These are phyloP conservation scores for Sebastes kiyomatsui DNA, from an alignment of 2,797 vertebrate genomes.

Conservation along the genomic window DNA sequence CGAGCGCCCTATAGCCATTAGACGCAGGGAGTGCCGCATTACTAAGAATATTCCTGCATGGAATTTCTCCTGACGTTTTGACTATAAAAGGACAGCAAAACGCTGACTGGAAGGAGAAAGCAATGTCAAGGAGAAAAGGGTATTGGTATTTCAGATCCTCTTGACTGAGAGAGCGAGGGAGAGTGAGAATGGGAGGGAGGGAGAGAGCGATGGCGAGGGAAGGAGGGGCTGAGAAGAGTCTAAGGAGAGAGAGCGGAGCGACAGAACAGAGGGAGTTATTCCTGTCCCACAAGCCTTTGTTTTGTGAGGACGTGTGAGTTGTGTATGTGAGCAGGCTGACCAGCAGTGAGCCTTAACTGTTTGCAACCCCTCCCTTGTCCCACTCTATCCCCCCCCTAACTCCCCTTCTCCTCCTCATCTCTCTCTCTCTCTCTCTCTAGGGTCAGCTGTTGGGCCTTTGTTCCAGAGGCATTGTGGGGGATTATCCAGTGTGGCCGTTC, in stretches of 20 bases:
- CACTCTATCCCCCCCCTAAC: background rate
- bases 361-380: slow-evolving; percentile 74
- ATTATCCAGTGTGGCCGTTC: slow-evolving; percentile 94
- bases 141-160: slow-evolving; percentile 99
- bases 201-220: slow-evolving; percentile 65
- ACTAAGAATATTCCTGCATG: slow-evolving; percentile 85
- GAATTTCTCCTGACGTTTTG: slow-evolving; percentile 89
- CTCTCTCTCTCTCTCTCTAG: slow-evolving; percentile 84
- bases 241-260: slow-evolving; percentile 66
- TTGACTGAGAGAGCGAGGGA: slow-evolving; percentile 93
- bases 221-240: slow-evolving; percentile 81
- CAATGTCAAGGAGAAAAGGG: slow-evolving; percentile 99
- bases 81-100: slow-evolving; percentile 99
- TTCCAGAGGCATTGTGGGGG: slow-evolving; percentile 97
- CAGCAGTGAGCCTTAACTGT: slow-evolving; percentile 94
- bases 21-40: slow-evolving; percentile 78
- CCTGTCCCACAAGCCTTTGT: slow-evolving; percentile 95
- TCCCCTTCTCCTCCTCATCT: background rate
- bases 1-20: slow-evolving; percentile 24
- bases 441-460: slow-evolving; percentile 99
- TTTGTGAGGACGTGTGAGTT: slow-evolving; percentile 83
- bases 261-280: slow-evolving; percentile 87
- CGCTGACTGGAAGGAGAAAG: slow-evolving; percentile 97
- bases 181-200: slow-evolving; percentile 86
- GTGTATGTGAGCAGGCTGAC: slow-evolving; percentile 74